These are phyloP conservation scores for Zosterops hypoxanthus DNA, from an alignment of 2,113 vertebrate genomes.

Conservation along the genomic window DNA sequence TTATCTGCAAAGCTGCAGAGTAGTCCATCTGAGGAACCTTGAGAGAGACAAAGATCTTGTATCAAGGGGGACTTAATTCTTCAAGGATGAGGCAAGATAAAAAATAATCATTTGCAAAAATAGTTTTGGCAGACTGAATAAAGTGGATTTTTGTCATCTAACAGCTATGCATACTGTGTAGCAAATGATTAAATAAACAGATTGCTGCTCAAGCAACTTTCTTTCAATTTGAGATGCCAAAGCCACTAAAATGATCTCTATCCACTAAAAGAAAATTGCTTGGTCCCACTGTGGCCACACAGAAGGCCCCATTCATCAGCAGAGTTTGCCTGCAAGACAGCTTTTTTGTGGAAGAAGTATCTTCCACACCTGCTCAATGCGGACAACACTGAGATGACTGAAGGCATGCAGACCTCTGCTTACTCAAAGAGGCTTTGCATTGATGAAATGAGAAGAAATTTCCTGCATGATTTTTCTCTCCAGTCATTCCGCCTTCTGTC, in stretches of 20 bases:
- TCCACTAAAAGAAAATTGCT: conserved; percentile 36
- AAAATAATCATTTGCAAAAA: conserved; percentile 58
- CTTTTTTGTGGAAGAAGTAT: neutral
- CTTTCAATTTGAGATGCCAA: conserved; percentile 38
- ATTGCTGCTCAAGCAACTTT: conserved; percentile 48
- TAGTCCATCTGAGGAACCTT: conserved; percentile 31
- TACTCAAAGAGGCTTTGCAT: fast-evolving
- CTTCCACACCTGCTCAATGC: neutral
- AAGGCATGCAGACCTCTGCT: neutral
- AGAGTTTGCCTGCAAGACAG: neutral
- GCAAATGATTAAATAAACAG: conserved; percentile 71
- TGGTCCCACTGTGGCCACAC: conserved; percentile 48
- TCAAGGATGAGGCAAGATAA: conserved; percentile 40
- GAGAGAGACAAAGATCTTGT: conserved; percentile 33
- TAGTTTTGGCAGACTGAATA: conserved; percentile 12
- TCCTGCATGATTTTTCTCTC: fast-evolving
- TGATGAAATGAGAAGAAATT: neutral
- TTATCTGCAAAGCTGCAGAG: conserved; percentile 31
- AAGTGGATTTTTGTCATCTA: conserved; percentile 17
- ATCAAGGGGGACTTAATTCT: conserved; percentile 52
- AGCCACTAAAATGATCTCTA: conserved; percentile 49
- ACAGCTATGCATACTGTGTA: conserved; percentile 53
- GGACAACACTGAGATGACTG: neutral
- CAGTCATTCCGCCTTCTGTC: neutral
- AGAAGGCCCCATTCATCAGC: neutral